Evolutionary conservation across 2,888 invertebrate genomes (phyloP).

Genomic region (Andrena camellia): DNA sequence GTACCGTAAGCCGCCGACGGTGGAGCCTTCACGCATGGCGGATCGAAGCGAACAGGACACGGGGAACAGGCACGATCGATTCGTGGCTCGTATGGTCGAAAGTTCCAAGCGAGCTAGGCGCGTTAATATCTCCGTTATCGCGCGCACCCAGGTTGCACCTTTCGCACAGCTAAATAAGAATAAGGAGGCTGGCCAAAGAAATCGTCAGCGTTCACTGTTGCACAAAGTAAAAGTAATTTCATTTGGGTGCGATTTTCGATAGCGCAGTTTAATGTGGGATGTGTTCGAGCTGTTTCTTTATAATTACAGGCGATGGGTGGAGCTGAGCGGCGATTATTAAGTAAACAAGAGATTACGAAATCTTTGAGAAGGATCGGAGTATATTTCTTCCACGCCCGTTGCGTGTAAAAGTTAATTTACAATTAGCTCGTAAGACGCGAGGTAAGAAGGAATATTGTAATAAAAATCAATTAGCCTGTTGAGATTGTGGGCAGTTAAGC

Average conservation of each 20-base stretch:
- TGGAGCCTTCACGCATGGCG: constrained; percentile 65
- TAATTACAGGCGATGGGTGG: too few relatives aligned
- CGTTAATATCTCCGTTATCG: constrained; percentile 71
- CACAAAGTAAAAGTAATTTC: too few relatives aligned
- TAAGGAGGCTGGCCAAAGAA: neutral
- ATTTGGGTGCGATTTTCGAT: too few relatives aligned
- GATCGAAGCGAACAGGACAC: constrained; percentile 62
- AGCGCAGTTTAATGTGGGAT: too few relatives aligned
- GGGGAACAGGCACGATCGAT: constrained; percentile 65
- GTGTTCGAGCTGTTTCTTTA: too few relatives aligned
- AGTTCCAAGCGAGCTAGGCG: constrained; percentile 53
- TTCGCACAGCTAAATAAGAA: constrained; percentile 62
- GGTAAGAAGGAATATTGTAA: constrained; percentile 1
- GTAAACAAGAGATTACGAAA: too few relatives aligned
- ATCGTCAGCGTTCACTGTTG: neutral
- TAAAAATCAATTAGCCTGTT: constrained; percentile 6
- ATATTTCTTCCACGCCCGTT: too few relatives aligned
- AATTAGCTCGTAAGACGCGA: neutral
- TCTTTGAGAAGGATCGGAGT: too few relatives aligned
- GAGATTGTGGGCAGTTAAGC: constrained; percentile 1
- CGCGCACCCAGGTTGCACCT: constrained; percentile 67
- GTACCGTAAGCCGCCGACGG: constrained; percentile 63
- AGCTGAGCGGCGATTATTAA: too few relatives aligned
- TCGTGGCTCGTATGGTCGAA: constrained; percentile 62
- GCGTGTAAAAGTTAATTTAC: neutral